Conservation (phyloP, 2,888 invertebrate species). For the Clusia tigrina region DNA sequence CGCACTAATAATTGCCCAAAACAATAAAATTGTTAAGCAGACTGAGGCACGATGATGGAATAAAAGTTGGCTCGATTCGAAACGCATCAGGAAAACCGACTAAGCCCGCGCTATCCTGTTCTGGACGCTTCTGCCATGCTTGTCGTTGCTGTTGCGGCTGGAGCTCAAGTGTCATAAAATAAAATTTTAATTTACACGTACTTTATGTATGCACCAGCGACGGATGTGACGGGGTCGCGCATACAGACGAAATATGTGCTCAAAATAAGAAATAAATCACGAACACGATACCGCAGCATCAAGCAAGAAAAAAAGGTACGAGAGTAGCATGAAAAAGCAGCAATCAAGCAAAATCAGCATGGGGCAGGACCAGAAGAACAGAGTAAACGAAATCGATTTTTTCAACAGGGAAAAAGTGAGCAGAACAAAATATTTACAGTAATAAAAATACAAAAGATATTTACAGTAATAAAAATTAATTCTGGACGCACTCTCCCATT, state of each 20-base stretch:
- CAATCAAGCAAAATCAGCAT: slow-evolving; percentile 4
- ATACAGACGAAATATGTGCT: neutral
- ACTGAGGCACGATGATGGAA: no score
- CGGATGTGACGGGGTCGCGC: neutral
- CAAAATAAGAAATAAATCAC: slow-evolving; percentile 9
- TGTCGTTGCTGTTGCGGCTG: neutral
- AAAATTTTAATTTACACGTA: slow-evolving; percentile 1
- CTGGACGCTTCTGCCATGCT: neutral
- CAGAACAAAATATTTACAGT: neutral
- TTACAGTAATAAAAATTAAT: neutral
- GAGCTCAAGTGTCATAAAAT: neutral
- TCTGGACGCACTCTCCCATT: neutral
- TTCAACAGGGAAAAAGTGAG: neutral
- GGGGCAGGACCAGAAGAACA: neutral
- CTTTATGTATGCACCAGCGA: neutral
- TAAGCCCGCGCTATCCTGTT: no score
- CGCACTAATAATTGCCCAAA: no score
- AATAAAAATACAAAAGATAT: slow-evolving; percentile 5
- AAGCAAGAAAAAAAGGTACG: slow-evolving; percentile 1
- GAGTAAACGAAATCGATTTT: neutral
- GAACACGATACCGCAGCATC: neutral
- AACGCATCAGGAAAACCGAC: no score
- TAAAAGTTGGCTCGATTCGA: no score
- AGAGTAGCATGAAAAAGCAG: neutral
- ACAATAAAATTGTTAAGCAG: no score